These are phyloP conservation scores for Hylaea fasciaria DNA, from an alignment of 2,888 invertebrate species.

Conservation along the genomic window DNA sequence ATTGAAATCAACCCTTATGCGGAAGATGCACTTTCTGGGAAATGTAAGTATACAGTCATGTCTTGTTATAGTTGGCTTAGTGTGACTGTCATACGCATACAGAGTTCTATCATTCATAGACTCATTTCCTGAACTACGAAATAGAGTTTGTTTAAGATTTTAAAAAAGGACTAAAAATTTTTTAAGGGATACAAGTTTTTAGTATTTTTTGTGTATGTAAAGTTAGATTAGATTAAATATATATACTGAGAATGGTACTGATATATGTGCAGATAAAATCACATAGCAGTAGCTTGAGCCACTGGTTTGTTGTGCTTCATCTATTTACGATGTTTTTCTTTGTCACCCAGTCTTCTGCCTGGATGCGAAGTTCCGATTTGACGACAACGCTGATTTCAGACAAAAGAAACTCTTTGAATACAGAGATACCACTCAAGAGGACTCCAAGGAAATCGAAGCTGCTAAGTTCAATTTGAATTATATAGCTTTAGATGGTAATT, in stretches of 20 bases:
- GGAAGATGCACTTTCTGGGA: conserved; percentile 91
- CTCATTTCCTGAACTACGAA: not conserved
- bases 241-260: too few relatives aligned
- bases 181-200: too few relatives aligned
- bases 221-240: not conserved
- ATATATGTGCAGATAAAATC: too few relatives aligned
- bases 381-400: conserved; percentile 96
- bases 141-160: not conserved
- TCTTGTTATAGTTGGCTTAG: not conserved
- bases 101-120: not conserved
- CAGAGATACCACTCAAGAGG: conserved; percentile 96
- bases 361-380: conserved; percentile 98
- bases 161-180: too few relatives aligned
- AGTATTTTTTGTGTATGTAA: not conserved
- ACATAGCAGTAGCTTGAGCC: too few relatives aligned
- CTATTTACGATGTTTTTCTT: not conserved
- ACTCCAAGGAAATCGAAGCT: conserved; percentile 96
- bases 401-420: conserved; percentile 94
- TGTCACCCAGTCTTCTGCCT: conserved; percentile 92
- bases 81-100: not conserved
- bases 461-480: conserved; percentile 96
- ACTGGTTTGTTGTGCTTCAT: too few relatives aligned
- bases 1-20: conserved; percentile 98
- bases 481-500: conserved; percentile 94
- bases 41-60: conserved; percentile 82